Evolutionary conservation across 2,113 vertebrate genomes (phyloP).

Genomic region (Syngnathus typhle): DNA sequence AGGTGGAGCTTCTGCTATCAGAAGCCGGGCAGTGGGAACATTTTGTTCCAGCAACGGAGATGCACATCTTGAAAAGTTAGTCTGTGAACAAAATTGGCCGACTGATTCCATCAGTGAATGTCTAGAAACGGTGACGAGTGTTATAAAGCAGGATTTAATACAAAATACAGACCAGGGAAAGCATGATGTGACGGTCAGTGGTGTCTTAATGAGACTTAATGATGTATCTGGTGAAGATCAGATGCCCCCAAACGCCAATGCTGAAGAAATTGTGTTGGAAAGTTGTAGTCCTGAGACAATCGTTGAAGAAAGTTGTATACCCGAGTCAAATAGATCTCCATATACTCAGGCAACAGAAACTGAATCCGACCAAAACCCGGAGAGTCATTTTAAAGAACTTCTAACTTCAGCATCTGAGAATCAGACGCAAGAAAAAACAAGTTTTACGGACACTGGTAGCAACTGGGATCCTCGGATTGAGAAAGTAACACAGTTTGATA

Average conservation of each 20-base stretch:
- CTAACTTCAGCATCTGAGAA: not conserved
- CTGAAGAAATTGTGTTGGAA: slow-evolving; percentile 14
- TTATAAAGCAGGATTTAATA: slow-evolving; percentile 13
- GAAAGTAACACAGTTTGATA: not conserved
- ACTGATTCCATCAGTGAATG: slow-evolving; percentile 12
- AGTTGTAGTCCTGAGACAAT: slow-evolving; percentile 1
- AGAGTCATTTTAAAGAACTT: not conserved
- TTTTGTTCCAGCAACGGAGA: not conserved
- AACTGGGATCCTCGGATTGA: not conserved
- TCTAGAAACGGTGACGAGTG: slow-evolving; percentile 21
- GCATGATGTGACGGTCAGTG: not conserved
- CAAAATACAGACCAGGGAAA: slow-evolving; percentile 9
- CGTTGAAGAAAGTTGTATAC: not conserved
- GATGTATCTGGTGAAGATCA: slow-evolving; percentile 7
- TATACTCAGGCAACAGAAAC: not conserved
- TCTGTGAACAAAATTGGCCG: slow-evolving; percentile 1
- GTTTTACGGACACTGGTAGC: not conserved
- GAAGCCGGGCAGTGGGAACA: slow-evolving; percentile 11
- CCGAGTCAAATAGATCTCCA: not conserved
- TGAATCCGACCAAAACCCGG: not conserved
- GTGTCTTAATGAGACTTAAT: not conserved
- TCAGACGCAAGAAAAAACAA: not conserved
- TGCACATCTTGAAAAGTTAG: not conserved
- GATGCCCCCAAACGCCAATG: not conserved
- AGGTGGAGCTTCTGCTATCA: not conserved